phyloP scores from a whole-genome alignment of 2,113 vertebrate species.

The Agelaius tricolor region DNA sequence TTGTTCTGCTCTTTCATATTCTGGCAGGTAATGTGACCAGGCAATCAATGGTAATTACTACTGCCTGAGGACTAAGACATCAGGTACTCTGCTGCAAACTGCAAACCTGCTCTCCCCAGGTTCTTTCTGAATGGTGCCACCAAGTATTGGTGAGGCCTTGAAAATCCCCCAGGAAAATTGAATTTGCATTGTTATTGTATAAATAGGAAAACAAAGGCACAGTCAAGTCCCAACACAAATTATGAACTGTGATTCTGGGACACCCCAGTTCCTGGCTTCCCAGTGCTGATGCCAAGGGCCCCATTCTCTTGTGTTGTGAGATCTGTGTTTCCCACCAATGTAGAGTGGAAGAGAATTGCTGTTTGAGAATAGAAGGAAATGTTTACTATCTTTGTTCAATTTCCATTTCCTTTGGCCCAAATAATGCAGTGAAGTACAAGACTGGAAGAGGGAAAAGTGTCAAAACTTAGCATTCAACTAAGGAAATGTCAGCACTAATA shows the following conservation, averaged over 20 bases:
- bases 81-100: neutral
- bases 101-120: neutral
- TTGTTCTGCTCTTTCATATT: neutral
- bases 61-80: neutral
- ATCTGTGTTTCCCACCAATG: neutral
- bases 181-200: neutral
- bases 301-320: neutral
- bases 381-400: neutral
- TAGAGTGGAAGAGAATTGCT: neutral
- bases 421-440: neutral
- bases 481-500: neutral
- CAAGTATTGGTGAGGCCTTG: neutral
- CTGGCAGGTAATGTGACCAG: neutral
- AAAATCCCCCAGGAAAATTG: conserved; percentile 2
- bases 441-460: neutral
- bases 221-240: neutral
- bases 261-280: neutral
- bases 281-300: neutral
- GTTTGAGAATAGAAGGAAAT: neutral
- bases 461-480: neutral
- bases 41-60: neutral
- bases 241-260: neutral
- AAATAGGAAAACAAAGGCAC: conserved; percentile 13
- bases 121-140: neutral
- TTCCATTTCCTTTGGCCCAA: conserved; percentile 1